These are phyloP conservation scores for Drosophila phalerata DNA, from an alignment of 2,888 invertebrate species.

Conservation along the genomic window DNA sequence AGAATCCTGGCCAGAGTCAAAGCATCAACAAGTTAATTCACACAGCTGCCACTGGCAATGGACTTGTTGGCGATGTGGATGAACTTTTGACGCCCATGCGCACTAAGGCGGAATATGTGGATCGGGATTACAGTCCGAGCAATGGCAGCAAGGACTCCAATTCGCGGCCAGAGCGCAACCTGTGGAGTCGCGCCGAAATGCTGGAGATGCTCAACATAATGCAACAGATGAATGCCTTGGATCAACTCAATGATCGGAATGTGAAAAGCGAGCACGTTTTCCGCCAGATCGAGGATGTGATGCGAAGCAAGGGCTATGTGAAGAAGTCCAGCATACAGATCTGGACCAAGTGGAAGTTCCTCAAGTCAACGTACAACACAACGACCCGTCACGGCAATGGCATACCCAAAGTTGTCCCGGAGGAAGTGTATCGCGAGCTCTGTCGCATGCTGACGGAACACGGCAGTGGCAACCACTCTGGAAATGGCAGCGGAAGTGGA, in stretches of 20 bases:
- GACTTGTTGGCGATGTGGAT: slow-evolving; percentile 77
- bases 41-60: slow-evolving; percentile 70
- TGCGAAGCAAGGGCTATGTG: slow-evolving; percentile 81
- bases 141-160: slow-evolving; percentile 26
- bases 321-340: slow-evolving; percentile 84
- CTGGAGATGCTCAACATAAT: slow-evolving; percentile 83
- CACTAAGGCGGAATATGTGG: slow-evolving; percentile 26
- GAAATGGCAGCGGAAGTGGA: slow-evolving; percentile 25
- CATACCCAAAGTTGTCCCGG: slow-evolving; percentile 83
- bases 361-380: slow-evolving; percentile 85
- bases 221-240: slow-evolving; percentile 81
- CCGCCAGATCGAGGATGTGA: slow-evolving; percentile 81
- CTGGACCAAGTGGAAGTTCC: slow-evolving; percentile 85
- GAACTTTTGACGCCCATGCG: slow-evolving; percentile 77
- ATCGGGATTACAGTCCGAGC: background rate
- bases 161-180: slow-evolving; percentile 82
- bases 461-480: slow-evolving; percentile 25
- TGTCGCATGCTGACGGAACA: slow-evolving; percentile 74
- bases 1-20: slow-evolving; percentile 37
- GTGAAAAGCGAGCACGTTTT: slow-evolving; percentile 84
- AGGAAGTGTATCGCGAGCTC: slow-evolving; percentile 78
- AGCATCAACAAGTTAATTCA: slow-evolving; percentile 69
- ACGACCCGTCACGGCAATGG: slow-evolving; percentile 83
- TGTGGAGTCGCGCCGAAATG: slow-evolving; percentile 84
- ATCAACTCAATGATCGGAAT: slow-evolving; percentile 83